Percentiles rank a stretch among this genome's conserved stretches.
phyloP scores from a whole-genome alignment of 2,797 vertebrate species.

The Catharus ustulatus region DNA sequence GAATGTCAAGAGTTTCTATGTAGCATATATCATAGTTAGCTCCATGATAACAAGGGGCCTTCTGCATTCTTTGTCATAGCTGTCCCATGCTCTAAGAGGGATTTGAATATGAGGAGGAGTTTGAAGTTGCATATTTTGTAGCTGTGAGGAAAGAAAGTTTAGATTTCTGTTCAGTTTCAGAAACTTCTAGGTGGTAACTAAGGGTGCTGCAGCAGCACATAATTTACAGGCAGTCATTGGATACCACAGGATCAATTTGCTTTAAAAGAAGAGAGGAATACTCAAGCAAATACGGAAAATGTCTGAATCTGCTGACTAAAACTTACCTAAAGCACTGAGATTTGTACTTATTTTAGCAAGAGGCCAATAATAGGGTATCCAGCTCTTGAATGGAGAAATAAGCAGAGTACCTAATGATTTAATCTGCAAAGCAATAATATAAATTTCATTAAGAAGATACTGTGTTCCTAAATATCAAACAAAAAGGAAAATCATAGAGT shows the following conservation, averaged over 20 bases:
- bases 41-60: not conserved
- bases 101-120: constrained; percentile 26
- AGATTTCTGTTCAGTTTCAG: not conserved
- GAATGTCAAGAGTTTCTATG: constrained; percentile 21
- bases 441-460: not conserved
- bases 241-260: not conserved
- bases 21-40: constrained; percentile 31
- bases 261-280: not conserved
- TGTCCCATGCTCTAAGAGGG: not conserved
- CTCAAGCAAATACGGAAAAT: not conserved
- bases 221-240: not conserved
- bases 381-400: not conserved
- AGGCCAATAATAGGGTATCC: not conserved
- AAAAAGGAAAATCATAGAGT: not conserved
- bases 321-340: not conserved
- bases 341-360: not conserved
- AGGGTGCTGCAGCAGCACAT: not conserved
- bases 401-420: not conserved
- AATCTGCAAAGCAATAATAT: not conserved
- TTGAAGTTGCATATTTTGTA: not conserved
- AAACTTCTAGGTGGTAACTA: not conserved
- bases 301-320: not conserved
- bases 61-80: not conserved
- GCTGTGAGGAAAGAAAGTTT: not conserved
- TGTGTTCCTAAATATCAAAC: not conserved